Evolutionary conservation across 2,113 vertebrate genomes (phyloP), one percentile per base, ranked within the genome.

Genomic region (Oryzias celebensis): DNA sequence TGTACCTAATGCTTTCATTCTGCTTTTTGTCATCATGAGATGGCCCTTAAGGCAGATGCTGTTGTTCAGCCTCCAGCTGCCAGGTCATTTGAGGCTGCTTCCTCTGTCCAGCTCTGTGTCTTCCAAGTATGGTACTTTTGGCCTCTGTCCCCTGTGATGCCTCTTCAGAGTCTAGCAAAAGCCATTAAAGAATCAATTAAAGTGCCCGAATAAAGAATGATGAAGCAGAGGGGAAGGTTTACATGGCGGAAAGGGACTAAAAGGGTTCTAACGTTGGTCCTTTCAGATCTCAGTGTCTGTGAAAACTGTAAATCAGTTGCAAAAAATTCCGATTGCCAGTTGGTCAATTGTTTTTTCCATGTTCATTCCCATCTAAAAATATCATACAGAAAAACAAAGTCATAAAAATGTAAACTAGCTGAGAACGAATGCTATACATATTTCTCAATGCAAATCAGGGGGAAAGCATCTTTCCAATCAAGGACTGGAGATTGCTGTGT

Each of bases 141-240:
- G 76, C 78, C 82, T 82, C 74, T 81, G 71, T 71, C 70, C 77
- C 79, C 57, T 69, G 68, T 52, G 57, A 62, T 59, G 66, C 61
- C 59, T 74, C 23, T 54, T 73, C 62, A 54, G 52, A 17, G 75
- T 80, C 63, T 56, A 69, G 59, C 53, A 51, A 52, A 79, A 76
- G 78, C 70, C 61, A 74, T 83, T 82, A 79, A 80, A 75, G 62
- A 83, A 81, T 75, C 68, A 83, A 83, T 85, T 85, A 86, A 82
- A 70, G 70, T 51, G 42, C 22, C 65, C 64, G 81, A 77, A 85
- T 79, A 87, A 79, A 75, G 70, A 72, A 76, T 75, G 75, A 85
- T 84, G 79, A 84, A 81, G 75, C 75, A 71, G 76, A 62, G 69
- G 52, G 72, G 62, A 78, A 68, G 62, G 68, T 68, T 77, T 80